phyloP scores from a whole-genome alignment of 2,888 invertebrate genomes.

The Drosophila mimetica region DNA sequence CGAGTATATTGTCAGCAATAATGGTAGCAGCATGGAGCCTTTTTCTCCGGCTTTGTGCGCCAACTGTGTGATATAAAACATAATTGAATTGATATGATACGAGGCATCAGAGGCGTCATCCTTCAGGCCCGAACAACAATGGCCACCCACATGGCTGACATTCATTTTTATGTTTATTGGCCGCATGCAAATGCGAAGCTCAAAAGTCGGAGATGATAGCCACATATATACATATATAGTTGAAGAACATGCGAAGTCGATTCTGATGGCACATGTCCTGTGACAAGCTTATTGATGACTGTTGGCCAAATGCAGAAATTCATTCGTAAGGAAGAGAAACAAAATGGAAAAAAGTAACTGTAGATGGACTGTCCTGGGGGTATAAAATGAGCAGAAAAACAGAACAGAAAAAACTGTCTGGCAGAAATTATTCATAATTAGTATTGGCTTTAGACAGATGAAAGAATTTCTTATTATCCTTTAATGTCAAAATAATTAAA shows the following conservation, averaged over 20 bases:
- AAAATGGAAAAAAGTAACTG: not conserved
- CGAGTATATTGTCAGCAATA: constrained; percentile 12
- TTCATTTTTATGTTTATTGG: constrained; percentile 55
- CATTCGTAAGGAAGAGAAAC: not conserved
- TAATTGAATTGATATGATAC: constrained; percentile 52
- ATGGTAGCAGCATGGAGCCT: constrained; percentile 12
- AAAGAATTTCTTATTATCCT: too few relatives aligned
- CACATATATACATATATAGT: not conserved
- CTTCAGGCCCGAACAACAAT: constrained; percentile 23
- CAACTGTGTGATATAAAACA: constrained; percentile 50
- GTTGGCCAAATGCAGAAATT: constrained; percentile 45
- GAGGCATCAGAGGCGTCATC: constrained; percentile 35
- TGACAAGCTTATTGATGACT: constrained; percentile 51
- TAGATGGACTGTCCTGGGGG: not conserved
- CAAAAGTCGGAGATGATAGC: constrained; percentile 8
- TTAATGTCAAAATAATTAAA: too few relatives aligned
- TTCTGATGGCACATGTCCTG: constrained; percentile 18
- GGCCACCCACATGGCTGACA: constrained; percentile 32
- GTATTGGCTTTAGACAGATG: too few relatives aligned
- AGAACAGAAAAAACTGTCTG: not conserved
- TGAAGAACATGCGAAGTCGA: constrained; percentile 1
- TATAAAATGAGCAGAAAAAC: not conserved
- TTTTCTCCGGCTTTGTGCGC: constrained; percentile 25
- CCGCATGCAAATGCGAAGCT: constrained; percentile 20
- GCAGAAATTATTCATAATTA: constrained; percentile 34